Base-by-base conservation (phyloP, 2,113 vertebrate genomes). In the Dolichotis patagonum region DNA sequence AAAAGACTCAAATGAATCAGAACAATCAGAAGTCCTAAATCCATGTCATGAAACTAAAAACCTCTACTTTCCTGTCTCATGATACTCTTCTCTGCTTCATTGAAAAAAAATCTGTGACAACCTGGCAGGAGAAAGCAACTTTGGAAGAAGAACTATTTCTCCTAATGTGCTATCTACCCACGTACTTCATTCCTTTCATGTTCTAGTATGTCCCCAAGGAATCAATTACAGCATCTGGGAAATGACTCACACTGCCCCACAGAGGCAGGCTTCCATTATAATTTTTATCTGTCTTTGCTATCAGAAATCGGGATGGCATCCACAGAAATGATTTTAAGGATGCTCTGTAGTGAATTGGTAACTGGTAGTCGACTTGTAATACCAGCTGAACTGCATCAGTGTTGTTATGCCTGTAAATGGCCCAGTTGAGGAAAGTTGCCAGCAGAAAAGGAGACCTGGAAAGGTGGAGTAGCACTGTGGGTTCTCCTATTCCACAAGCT, bases 131-230 rank as follows among this genome's bases (percentile, higher is more conserved):
- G 46, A 26, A 78, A 94, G 56, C 62, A 81, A 86, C 77, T 95
- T 67, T 43, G 56, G 30, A 56, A n/a, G 73, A 85, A 85, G 91
- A 63, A 90, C 77, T 89, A 43, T 95, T 97, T 95, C 92, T 95
- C 71, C 49, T 93, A 77, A 86, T 60, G 92, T 93, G 62, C 67
- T 84, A 7, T 78, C 63, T 91, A 82, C n/a, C 69, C 87, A 80
- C 87, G 69, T 62, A 80, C 46, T 54, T 85, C 97, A 87, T 46
- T 84, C 84, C 67, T 69, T 95, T 41, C 86, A 84, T 83, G 93
- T 62, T 95, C 94, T 78, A 94, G 73, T 56, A 46, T 38, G 49
- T 65, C 43, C 86, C 87, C 54, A 58, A 78, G 54, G 94, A 93
- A 91, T 88, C 90, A 91, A 41, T 91, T 84, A 89, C 41, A 52